Conservation (phyloP, 1,140 invertebrate genomes). For the Hirudo medicinalis region DNA sequence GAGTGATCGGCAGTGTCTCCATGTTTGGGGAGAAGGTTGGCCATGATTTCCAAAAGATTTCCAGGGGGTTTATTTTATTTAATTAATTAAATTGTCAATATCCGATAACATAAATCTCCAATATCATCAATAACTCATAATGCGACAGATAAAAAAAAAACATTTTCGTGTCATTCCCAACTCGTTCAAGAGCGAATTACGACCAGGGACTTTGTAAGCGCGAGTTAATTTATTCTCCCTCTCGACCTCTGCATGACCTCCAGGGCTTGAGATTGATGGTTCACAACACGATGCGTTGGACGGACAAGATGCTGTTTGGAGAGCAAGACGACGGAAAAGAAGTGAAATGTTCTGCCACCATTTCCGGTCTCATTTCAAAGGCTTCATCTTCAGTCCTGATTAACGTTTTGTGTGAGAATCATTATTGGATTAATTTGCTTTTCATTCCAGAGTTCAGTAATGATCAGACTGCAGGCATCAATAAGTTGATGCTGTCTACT, state of each 20-base stretch:
- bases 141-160: no score
- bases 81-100: background rate
- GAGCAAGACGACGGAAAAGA: conserved; percentile 8
- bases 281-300: conserved; percentile 15
- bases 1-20: background rate
- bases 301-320: conserved; percentile 4
- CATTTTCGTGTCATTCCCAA: no score
- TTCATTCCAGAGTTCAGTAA: background rate
- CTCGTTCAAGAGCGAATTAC: no score
- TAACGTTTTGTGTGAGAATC: background rate
- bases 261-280: conserved; percentile 18
- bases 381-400: background rate
- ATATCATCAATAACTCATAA: no score
- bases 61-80: background rate
- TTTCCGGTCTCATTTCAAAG: conserved; percentile 13
- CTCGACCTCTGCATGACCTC: no score
- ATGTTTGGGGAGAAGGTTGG: conserved; percentile 15
- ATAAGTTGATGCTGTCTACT: no score
- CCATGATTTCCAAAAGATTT: background rate
- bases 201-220: no score
- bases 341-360: background rate
- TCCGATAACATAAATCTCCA: no score
- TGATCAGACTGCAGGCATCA: no score
- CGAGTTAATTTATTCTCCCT: no score
- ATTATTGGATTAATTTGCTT: background rate